Base-by-base conservation (phyloP, 2,888 invertebrate genomes). In the Drosophila monieri region DNA sequence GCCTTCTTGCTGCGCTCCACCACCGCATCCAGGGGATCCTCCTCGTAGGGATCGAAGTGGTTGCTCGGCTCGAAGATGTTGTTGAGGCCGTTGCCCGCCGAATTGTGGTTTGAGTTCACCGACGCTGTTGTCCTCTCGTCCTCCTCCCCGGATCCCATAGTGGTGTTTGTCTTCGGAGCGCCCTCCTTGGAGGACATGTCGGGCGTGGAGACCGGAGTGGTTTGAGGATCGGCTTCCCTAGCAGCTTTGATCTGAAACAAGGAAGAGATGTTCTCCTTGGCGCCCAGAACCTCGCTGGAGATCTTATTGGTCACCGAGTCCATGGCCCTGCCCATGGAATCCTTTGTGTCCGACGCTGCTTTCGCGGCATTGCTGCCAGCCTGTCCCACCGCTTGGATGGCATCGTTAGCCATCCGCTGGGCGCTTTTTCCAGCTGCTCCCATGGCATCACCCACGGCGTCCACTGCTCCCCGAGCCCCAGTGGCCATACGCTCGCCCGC, bases 51-150 rank as follows among this genome's bases (percentile, higher is more conserved):
- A 48, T 61, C 60, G 6, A 61, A 61, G 35, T 44, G 64, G 35
- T 67, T 69, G 57, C 67, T 72, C 0, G 85, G 57, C 62, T 84
- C 87, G 18, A 77, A 89, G 10, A 64, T 64, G 43, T 69, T 75
- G 15, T 55, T 70, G 21, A 88, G 88, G 0, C 80, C 88, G 41
- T 88, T 86, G 4, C 84, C 84, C 0, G 78, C 74, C 1, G 87
- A 88, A 25, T 87, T 88, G 43, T 88, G 86, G 48, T 88, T 90
- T 0, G 91, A 91, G 61, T 90, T 91, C 0, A 90, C 90, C 0
- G 91, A 91, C 4, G 91, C 91, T 1, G 91, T 91, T 9, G 91
- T 91, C 1, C 90, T 80, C 59, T 91, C 91, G 61, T 91, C 91
- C 57, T 90, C 90, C 52, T 86, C 86, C 2, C 66, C 72, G 2